phyloP scores from a whole-genome alignment of 2,113 vertebrate genomes.

The Misgurnus anguillicaudatus region DNA sequence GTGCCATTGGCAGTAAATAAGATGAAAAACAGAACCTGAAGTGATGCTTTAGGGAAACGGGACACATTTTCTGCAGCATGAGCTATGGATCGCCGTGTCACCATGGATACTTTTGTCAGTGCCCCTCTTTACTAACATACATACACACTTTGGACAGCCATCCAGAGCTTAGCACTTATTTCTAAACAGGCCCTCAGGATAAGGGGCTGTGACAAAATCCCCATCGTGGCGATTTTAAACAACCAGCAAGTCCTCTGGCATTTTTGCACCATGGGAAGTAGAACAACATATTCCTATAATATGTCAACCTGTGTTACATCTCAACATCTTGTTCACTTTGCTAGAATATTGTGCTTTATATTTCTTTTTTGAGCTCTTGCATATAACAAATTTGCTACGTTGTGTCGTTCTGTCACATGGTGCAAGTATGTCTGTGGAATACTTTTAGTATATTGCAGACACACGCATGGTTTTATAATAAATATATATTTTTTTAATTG shows the following conservation, averaged over 20 bases:
- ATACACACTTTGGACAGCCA: constrained; percentile 4
- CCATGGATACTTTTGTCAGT: constrained; percentile 80
- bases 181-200: constrained; percentile 5
- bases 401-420: constrained; percentile 53
- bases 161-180: constrained; percentile 11
- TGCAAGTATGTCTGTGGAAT: constrained; percentile 68
- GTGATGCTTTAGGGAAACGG: constrained; percentile 51
- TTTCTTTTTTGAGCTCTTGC: not conserved
- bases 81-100: constrained; percentile 73
- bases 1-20: not conserved
- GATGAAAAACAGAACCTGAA: not conserved
- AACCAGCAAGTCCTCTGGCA: constrained; percentile 53
- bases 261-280: constrained; percentile 64
- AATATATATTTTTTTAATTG: constrained; percentile 19
- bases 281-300: not conserved
- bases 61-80: constrained; percentile 73
- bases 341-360: not conserved
- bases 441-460: constrained; percentile 66
- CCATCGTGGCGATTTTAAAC: constrained; percentile 50
- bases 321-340: not conserved
- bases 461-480: constrained; percentile 30
- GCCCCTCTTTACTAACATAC: constrained; percentile 53
- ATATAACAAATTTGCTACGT: not conserved
- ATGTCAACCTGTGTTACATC: not conserved
- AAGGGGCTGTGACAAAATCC: constrained; percentile 72